A percentile compares a stretch with the other conserved stretches of the same genome.
phyloP scores from a whole-genome alignment of 1,140 invertebrate species.

The Acromyrmex echinatior region DNA sequence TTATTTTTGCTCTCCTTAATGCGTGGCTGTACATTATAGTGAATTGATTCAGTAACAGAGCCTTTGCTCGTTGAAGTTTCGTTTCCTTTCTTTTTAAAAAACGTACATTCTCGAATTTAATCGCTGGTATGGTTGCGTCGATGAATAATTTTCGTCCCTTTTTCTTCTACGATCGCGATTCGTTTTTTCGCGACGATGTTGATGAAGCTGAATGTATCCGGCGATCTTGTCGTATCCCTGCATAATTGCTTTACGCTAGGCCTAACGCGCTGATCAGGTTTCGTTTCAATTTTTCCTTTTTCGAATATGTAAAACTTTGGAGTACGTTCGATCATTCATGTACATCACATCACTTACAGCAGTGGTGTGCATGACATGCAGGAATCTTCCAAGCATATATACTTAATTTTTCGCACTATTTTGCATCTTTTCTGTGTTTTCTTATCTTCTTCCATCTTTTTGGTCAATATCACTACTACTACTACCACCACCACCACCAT shows the following conservation, averaged over 20 bases:
- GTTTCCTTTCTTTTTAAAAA: not conserved
- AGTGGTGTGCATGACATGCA: not conserved
- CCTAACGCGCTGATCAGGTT: conserved; percentile 18
- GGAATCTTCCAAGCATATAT: conserved; percentile 7
- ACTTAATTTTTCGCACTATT: not conserved
- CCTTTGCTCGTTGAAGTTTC: conserved; percentile 3
- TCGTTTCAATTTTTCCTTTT: not conserved
- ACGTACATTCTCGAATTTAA: conserved; percentile 6
- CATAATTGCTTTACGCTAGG: conserved; percentile 46
- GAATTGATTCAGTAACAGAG: conserved; percentile 24
- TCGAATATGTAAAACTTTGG: not conserved
- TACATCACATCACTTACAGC: conserved; percentile 10
- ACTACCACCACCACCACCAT: not conserved
- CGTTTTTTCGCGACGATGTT: not conserved
- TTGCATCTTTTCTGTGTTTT: not conserved
- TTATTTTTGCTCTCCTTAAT: not conserved
- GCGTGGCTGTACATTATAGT: conserved; percentile 23
- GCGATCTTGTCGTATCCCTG: not conserved
- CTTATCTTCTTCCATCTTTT: not conserved
- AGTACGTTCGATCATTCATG: conserved; percentile 16
- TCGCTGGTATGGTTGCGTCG: not conserved
- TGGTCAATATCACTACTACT: conserved; percentile 8
- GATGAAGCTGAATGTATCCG: conserved; percentile 8
- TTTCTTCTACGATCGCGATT: not conserved
- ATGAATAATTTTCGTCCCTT: conserved; percentile 17